These are phyloP conservation scores for Megaleporinus macrocephalus DNA, from an alignment of 2,113 vertebrate species.

Conservation along the genomic window DNA sequence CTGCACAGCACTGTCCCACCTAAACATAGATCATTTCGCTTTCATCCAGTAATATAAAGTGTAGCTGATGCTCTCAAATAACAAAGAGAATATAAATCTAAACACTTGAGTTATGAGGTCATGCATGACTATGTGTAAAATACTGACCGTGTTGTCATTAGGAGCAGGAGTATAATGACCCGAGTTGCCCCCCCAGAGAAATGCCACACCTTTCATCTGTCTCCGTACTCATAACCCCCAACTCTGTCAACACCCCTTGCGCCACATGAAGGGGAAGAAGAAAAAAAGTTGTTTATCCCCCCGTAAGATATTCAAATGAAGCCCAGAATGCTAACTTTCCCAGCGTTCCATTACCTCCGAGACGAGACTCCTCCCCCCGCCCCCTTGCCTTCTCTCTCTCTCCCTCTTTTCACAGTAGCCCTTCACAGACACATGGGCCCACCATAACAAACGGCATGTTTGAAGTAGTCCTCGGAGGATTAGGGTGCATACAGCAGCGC, in stretches of 20 bases:
- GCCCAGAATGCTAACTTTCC: conserved; percentile 85
- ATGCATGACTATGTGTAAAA: background rate
- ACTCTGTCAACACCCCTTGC: conserved; percentile 19
- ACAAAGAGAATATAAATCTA: background rate
- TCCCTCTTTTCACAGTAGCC: conserved; percentile 54
- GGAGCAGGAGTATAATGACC: background rate
- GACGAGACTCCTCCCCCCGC: conserved; percentile 47
- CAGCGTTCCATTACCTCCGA: conserved; percentile 74
- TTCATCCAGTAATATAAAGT: too few relatives aligned
- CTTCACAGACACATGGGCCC: conserved; percentile 76
- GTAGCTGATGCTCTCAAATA: too few relatives aligned
- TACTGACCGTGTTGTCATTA: background rate
- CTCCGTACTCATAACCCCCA: conserved; percentile 51
- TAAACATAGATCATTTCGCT: too few relatives aligned
- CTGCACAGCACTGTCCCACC: too few relatives aligned
- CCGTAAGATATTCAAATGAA: conserved; percentile 91
- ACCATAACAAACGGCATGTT: conserved; percentile 81
- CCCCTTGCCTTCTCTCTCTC: background rate
- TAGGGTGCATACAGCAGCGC: conserved; percentile 41
- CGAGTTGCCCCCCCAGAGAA: conserved; percentile 30
- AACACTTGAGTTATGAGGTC: background rate
- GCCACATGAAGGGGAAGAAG: conserved; percentile 77
- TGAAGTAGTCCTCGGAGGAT: conserved; percentile 79
- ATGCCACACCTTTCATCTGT: conserved; percentile 70
- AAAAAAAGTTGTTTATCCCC: conserved; percentile 83